Percentiles rank a stretch among this genome's conserved stretches.
These are phyloP conservation scores for Pyrgilauda ruficollis DNA, from an alignment of 2,113 vertebrate genomes.

Conservation along the genomic window DNA sequence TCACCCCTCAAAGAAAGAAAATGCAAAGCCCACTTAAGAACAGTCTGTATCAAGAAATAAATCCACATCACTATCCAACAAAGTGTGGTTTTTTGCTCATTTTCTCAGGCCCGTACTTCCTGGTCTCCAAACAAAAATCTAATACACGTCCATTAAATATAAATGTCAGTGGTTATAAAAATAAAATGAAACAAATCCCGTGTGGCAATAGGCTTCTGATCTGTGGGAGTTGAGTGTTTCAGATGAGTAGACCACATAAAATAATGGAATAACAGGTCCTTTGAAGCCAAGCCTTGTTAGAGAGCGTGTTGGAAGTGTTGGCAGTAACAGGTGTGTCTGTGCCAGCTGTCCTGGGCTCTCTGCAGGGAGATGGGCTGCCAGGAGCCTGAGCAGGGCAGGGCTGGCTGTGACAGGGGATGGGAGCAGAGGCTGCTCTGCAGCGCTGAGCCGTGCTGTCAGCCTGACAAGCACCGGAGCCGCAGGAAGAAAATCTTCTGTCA, in stretches of 20 bases:
- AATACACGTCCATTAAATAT: not conserved
- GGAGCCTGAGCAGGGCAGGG: not conserved
- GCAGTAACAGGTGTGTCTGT: not conserved
- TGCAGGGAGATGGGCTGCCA: not conserved
- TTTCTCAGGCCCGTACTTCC: not conserved
- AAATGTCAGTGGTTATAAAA: constrained; percentile 2
- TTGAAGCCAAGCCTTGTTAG: not conserved
- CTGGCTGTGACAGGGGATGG: not conserved
- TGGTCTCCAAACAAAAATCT: not conserved
- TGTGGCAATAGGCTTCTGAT: not conserved
- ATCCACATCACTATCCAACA: not conserved
- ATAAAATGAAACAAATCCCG: not conserved
- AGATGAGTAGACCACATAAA: not conserved
- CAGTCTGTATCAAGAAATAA: not conserved
- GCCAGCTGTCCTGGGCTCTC: not conserved
- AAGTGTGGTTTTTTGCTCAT: not conserved
- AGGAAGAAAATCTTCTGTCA: constrained; percentile 6
- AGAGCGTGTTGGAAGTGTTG: not conserved
- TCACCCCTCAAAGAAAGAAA: not conserved
- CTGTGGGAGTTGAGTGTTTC: not conserved
- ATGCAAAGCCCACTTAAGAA: not conserved
- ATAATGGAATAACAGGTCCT: not conserved
- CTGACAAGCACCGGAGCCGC: not conserved
- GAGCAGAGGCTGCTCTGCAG: not conserved
- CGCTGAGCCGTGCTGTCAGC: not conserved